Evolutionary conservation across 2,113 vertebrate species (phyloP).

Genomic region (Xiphias gladius): DNA sequence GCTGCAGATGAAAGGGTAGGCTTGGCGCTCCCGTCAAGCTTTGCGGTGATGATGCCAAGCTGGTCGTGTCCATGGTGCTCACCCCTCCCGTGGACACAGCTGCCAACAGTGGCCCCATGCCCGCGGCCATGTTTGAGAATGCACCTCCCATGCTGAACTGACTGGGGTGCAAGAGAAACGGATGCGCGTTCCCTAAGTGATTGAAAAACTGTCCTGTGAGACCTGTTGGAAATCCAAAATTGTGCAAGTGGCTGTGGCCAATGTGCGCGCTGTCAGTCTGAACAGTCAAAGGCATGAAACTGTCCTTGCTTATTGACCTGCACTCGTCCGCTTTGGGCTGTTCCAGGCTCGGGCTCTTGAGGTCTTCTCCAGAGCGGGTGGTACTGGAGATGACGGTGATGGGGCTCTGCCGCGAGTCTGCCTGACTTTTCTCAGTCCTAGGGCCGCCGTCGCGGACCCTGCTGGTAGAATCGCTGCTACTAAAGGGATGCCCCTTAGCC

Average conservation of each 20-base stretch:
- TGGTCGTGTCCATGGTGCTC: slow-evolving; percentile 89
- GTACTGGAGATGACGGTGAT: slow-evolving; percentile 93
- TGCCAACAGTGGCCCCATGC: slow-evolving; percentile 94
- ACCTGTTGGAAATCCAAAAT: slow-evolving; percentile 92
- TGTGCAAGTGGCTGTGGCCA: slow-evolving; percentile 90
- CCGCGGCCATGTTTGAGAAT: slow-evolving; percentile 95
- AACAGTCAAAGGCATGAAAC: slow-evolving; percentile 90
- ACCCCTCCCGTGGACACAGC: slow-evolving; percentile 92
- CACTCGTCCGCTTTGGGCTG: slow-evolving; percentile 89
- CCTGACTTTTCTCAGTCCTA: slow-evolving; percentile 88
- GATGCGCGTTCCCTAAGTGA: slow-evolving; percentile 91
- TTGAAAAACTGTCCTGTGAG: slow-evolving; percentile 95
- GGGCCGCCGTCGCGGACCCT: slow-evolving; percentile 82
- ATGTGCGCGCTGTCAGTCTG: slow-evolving; percentile 93
- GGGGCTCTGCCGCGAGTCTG: slow-evolving; percentile 94
- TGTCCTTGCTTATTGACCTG: slow-evolving; percentile 89
- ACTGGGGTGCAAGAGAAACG: slow-evolving; percentile 94
- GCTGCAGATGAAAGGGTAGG: slow-evolving; percentile 96
- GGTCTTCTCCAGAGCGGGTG: slow-evolving; percentile 89
- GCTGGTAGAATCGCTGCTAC: slow-evolving; percentile 71
- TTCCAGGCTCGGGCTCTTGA: slow-evolving; percentile 89
- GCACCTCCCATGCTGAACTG: slow-evolving; percentile 97
- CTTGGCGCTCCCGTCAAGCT: slow-evolving; percentile 89
- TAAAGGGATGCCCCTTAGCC: slow-evolving; percentile 80
- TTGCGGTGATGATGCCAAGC: slow-evolving; percentile 91